Conservation (phyloP, 1,140 invertebrate species). For the Cherax destructor region DNA sequence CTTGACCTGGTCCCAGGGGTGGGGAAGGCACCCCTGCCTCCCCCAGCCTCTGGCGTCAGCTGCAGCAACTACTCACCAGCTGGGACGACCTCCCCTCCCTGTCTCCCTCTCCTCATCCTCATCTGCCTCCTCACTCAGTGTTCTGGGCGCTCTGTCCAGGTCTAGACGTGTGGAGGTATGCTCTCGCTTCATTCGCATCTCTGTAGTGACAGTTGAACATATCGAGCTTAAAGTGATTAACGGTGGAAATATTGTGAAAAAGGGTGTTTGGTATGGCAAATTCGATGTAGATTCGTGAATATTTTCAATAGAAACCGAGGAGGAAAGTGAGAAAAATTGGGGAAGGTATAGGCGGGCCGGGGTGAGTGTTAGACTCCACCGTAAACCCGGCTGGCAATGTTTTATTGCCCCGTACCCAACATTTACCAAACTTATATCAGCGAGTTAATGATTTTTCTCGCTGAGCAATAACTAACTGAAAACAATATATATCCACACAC, state of each 20-base stretch:
- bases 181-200: neutral
- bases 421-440: neutral
- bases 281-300: neutral
- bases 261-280: neutral
- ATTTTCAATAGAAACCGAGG: neutral
- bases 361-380: neutral
- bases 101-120: neutral
- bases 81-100: neutral
- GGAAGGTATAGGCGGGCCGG: constrained; percentile 1
- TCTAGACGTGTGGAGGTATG: constrained; percentile 27
- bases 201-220: constrained; percentile 17
- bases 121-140: constrained; percentile 32
- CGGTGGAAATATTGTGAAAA: neutral
- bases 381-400: neutral
- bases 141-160: constrained; percentile 35
- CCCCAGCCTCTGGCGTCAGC: constrained; percentile 14
- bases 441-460: too few relatives aligned
- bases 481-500: too few relatives aligned
- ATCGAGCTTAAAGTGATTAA: neutral
- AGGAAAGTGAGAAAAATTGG: constrained; percentile 26
- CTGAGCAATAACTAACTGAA: too few relatives aligned
- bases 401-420: neutral
- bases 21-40: neutral
- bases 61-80: constrained; percentile 13
- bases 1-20: neutral